Percentiles rank a stretch among this genome's conserved stretches.
Conservation (phyloP, 2,888 invertebrate species). For the Zaprionus obscuricornis region DNA sequence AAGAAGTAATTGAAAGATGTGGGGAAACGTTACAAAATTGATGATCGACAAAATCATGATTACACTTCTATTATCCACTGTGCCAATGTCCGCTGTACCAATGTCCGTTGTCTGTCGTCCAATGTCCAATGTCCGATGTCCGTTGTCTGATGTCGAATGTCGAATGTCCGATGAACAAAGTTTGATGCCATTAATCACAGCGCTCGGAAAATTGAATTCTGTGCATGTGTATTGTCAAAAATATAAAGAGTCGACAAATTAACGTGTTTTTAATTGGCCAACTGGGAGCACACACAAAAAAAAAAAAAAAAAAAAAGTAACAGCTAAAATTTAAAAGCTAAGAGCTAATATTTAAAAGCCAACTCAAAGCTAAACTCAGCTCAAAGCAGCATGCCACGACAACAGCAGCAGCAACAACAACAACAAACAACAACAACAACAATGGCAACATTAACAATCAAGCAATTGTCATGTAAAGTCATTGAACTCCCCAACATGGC, state of each 20-base stretch:
- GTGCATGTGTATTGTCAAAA: slow-evolving; percentile 36
- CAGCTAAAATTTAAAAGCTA: slow-evolving; percentile 39
- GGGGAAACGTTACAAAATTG: slow-evolving; percentile 46
- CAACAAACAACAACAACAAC: slow-evolving; percentile 8
- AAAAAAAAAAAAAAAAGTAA: slow-evolving; percentile 48
- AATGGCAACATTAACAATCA: slow-evolving; percentile 43
- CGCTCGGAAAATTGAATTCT: slow-evolving; percentile 66
- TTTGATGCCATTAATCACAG: slow-evolving; percentile 57
- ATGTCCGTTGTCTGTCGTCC: not conserved
- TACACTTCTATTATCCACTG: slow-evolving; percentile 14
- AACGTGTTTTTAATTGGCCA: slow-evolving; percentile 70
- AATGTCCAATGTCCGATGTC: not conserved
- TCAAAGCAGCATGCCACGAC: slow-evolving; percentile 22
- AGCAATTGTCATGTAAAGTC: slow-evolving; percentile 57
- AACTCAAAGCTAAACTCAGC: slow-evolving; percentile 11
- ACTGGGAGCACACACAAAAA: not conserved
- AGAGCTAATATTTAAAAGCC: slow-evolving; percentile 27
- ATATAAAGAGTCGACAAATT: slow-evolving; percentile 69
- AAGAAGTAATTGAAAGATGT: slow-evolving; percentile 13
- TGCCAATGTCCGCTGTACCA: not conserved
- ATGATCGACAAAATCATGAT: slow-evolving; percentile 38
- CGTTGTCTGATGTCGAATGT: slow-evolving; percentile 4
- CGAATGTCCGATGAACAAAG: not conserved
- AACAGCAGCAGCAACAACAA: slow-evolving; percentile 6
- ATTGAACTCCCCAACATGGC: slow-evolving; percentile 49